phyloP scores from a whole-genome alignment of 2,888 invertebrate species.

The Sesamia inferens region DNA sequence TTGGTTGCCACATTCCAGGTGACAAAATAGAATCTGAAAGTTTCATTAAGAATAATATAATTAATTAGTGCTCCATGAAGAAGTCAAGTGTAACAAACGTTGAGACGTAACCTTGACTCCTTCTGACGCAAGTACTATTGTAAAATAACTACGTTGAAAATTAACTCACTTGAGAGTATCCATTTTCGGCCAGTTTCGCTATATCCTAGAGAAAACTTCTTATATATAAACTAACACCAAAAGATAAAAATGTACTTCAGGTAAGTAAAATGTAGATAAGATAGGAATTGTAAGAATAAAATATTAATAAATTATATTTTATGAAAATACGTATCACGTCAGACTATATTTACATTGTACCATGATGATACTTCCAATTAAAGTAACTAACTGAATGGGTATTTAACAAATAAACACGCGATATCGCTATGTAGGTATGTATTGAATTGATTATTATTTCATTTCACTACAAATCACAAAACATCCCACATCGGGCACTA shows the following conservation, averaged over 20 bases:
- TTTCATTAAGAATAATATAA: constrained; percentile 20
- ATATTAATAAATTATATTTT: constrained; percentile 14
- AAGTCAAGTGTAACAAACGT: constrained; percentile 36
- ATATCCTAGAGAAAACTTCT: constrained; percentile 34
- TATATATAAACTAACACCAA: constrained; percentile 50
- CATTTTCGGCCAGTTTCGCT: constrained; percentile 65
- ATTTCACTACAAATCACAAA: constrained; percentile 24
- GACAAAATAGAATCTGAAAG: constrained; percentile 93
- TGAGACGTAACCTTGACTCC: constrained; percentile 74
- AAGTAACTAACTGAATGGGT: background rate
- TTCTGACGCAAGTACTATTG: constrained; percentile 61
- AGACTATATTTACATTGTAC: constrained; percentile 21
- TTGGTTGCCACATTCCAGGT: constrained; percentile 98
- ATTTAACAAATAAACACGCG: constrained; percentile 13
- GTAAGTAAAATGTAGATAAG: constrained; percentile 65
- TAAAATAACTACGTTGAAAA: constrained; percentile 20
- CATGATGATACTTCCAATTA: constrained; percentile 22
- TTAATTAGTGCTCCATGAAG: constrained; percentile 25
- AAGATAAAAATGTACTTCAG: constrained; percentile 59
- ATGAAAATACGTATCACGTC: constrained; percentile 26
- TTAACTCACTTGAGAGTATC: constrained; percentile 76
- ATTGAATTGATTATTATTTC: constrained; percentile 29
- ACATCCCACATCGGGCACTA: constrained; percentile 36
- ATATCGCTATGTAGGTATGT: constrained; percentile 4
- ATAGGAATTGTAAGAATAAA: constrained; percentile 55